Evolutionary conservation across 2,888 invertebrate genomes (phyloP).

Genomic region (Spisula subtruncata): DNA sequence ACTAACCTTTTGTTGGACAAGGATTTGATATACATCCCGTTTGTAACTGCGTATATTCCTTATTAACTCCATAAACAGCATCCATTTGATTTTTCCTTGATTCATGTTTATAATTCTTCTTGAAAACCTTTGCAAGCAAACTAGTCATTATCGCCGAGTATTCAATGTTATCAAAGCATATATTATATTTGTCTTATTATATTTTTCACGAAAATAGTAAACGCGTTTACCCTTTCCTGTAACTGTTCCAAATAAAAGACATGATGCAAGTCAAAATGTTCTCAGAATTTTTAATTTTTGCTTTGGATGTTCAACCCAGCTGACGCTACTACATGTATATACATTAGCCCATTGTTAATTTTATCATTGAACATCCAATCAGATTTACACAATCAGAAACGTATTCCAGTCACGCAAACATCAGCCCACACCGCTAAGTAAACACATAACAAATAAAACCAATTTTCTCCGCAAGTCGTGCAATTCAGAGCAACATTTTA

Average conservation of each 20-base stretch:
- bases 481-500: not conserved
- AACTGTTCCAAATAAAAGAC: too few species aligned
- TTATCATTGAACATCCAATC: not conserved
- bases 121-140: slow-evolving; percentile 7
- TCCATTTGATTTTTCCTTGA: slow-evolving; percentile 32
- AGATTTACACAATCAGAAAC: not conserved
- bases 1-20: slow-evolving; percentile 22
- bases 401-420: not conserved
- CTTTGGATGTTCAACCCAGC: not conserved
- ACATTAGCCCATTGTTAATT: not conserved
- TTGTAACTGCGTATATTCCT: slow-evolving; percentile 10
- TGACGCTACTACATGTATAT: not conserved
- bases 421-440: not conserved
- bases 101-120: slow-evolving; percentile 28
- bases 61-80: slow-evolving; percentile 28
- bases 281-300: too few species aligned
- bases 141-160: not conserved
- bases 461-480: not conserved
- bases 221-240: too few species aligned
- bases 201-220: not conserved
- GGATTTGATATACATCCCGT: slow-evolving; percentile 32
- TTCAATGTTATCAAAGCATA: not conserved
- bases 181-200: not conserved
- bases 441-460: not conserved
- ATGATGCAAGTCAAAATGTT: too few species aligned